phyloP scores from a whole-genome alignment of 2,888 invertebrate genomes.

The Apamea crenata region DNA sequence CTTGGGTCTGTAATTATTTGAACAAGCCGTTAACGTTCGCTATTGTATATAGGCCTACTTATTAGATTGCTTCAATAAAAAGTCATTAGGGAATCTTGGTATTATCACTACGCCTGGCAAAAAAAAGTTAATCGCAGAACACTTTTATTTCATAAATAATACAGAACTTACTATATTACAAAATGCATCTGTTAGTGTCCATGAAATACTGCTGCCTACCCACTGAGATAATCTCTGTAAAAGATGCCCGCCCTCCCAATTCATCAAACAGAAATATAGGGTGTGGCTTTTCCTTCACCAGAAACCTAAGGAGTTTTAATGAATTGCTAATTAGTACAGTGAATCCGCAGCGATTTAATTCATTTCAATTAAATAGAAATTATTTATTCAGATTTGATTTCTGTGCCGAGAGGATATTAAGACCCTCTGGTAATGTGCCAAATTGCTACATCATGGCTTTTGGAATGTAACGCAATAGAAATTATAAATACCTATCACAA shows the following conservation, averaged over 20 bases:
- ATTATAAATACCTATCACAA: background rate
- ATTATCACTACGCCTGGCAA: background rate
- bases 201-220: background rate
- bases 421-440: slow-evolving; percentile 7
- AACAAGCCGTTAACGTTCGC: slow-evolving; percentile 10
- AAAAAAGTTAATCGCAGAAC: background rate
- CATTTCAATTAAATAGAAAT: slow-evolving; percentile 45
- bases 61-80: slow-evolving; percentile 41
- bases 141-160: background rate
- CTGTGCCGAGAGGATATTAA: slow-evolving; percentile 15
- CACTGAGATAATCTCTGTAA: background rate
- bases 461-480: background rate
- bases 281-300: slow-evolving; percentile 27
- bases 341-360: slow-evolving; percentile 27
- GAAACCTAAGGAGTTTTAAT: slow-evolving; percentile 38
- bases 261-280: slow-evolving; percentile 13
- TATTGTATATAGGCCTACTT: slow-evolving; percentile 13
- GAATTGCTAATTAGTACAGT: slow-evolving; percentile 30
- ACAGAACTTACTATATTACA: background rate
- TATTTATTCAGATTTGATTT: slow-evolving; percentile 40
- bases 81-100: background rate
- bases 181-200: background rate
- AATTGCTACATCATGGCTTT: slow-evolving; percentile 17
- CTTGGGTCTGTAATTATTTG: slow-evolving; percentile 47
- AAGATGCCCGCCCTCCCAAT: background rate